Evolutionary conservation across 1,140 invertebrate genomes (phyloP).

Genomic region (Lanistes nyassanus): DNA sequence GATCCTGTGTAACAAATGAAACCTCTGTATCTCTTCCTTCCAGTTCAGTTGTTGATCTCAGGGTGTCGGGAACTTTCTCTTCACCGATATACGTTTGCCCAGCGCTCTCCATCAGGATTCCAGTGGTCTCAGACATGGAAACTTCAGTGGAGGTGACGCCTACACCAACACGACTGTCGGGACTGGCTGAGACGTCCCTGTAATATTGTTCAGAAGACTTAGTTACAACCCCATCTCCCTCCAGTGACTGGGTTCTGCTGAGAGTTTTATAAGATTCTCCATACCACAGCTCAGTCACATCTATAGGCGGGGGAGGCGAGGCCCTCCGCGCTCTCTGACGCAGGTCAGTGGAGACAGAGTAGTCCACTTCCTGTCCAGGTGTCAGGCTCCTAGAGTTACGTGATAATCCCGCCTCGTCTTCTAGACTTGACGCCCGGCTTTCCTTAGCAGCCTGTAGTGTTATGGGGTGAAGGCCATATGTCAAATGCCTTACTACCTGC

Average conservation of each 20-base stretch:
- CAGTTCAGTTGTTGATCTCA: no score
- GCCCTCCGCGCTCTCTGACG: neutral
- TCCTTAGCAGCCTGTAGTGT: neutral
- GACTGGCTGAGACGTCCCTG: no score
- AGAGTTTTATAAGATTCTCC: neutral
- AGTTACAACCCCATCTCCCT: neutral
- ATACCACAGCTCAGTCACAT: neutral
- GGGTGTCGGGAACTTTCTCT: no score
- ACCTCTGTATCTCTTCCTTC: no score
- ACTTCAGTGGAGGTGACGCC: neutral
- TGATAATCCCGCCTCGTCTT: neutral
- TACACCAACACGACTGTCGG: neutral
- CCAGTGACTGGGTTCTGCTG: neutral
- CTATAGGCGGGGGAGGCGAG: neutral
- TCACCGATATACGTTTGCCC: no score
- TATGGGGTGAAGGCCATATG: neutral
- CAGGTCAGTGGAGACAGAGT: neutral
- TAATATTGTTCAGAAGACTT: neutral
- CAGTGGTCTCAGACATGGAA: neutral
- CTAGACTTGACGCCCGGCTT: neutral
- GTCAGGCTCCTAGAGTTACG: neutral
- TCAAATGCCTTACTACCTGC: neutral
- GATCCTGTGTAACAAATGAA: no score
- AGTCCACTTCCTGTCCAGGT: constrained; percentile 2
- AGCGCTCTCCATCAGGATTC: neutral